Evolutionary conservation across 2,888 invertebrate species (phyloP), one percentile per base, ranked within the genome.

Genomic region (Microctonus brassicae): DNA sequence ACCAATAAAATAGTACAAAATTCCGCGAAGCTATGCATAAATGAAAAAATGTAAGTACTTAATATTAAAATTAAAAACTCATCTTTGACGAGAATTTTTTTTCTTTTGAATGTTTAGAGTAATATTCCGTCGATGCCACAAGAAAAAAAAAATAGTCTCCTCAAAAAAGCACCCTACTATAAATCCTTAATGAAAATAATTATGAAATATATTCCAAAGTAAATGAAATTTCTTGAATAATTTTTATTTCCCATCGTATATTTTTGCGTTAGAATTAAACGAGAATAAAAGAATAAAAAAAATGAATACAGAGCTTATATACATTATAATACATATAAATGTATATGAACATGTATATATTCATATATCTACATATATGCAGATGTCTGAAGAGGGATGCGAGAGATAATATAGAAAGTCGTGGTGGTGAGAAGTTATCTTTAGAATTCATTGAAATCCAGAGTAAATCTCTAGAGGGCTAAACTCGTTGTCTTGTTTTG

Each of bases 371-470:
- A 17, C 20, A 34, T 36, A 20, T 53, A 52, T 9, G 52, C 34
- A 52, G 10, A 62, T 67, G 53, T 61, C 65, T 65, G 22, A 69
- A 57, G 66, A 65, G 63, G 57, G 63, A 33, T 42, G 72, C 70
- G 61, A 62, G 63, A 17, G 58, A 72, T 20, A 63, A 47, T 47
- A 20, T 13, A 20, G 47, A 62, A 34, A 39, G 53, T 63, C 65
- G 34, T 60, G 61, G 22, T 68, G 62, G 64, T 52, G 73, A 77
- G 75, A 79, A 83, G 79, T 81, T 82, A 79, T 81, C 81, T 82
- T 82, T 81, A 80, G 82, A 83, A 84, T 83, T 83, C 80, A 84
- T 83, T 81, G 82, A 83, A 83, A 81, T 79, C 78, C 79, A 74
- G 71, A 74, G 77, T 64, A 74, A 76, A 78, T 77, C 77, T 79